Conservation (phyloP, 2,113 vertebrate species). For the Pterocles gutturalis region DNA sequence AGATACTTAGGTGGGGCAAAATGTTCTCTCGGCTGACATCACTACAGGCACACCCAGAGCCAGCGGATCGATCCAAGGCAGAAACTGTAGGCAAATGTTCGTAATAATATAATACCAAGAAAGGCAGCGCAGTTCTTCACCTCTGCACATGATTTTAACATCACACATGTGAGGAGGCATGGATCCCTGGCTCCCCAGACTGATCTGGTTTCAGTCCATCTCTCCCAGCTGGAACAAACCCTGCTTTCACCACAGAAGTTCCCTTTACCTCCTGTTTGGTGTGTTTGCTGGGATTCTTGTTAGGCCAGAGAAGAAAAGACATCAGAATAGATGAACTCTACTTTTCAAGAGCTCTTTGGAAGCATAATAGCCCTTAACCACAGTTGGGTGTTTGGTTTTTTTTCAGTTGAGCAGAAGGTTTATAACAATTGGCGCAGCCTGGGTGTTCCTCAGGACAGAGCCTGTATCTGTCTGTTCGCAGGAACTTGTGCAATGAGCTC, state of each 20-base stretch:
- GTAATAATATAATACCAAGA: neutral
- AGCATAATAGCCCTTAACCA: neutral
- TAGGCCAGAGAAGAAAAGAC: neutral
- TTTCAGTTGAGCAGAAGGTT: neutral
- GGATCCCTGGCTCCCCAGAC: neutral
- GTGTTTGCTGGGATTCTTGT: neutral
- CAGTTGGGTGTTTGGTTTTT: neutral
- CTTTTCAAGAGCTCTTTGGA: neutral
- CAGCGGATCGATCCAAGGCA: rapidly evolving
- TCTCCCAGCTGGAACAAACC: neutral
- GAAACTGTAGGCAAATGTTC: neutral
- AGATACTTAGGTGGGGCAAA: neutral
- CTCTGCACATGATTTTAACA: neutral
- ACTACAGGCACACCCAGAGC: rapidly evolving
- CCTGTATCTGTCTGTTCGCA: neutral
- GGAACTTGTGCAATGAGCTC: neutral
- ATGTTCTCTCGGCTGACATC: neutral
- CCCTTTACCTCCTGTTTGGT: neutral
- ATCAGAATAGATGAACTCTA: neutral
- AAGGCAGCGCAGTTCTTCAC: neutral
- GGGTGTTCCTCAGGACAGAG: neutral
- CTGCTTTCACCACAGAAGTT: neutral
- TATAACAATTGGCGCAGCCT: neutral
- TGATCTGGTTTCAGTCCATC: rapidly evolving
- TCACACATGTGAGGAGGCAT: neutral